Percentiles rank a stretch among this genome's conserved stretches.
These are phyloP conservation scores for Brachypodius melanocephalos DNA, from an alignment of 2,113 vertebrate species.

Conservation along the genomic window DNA sequence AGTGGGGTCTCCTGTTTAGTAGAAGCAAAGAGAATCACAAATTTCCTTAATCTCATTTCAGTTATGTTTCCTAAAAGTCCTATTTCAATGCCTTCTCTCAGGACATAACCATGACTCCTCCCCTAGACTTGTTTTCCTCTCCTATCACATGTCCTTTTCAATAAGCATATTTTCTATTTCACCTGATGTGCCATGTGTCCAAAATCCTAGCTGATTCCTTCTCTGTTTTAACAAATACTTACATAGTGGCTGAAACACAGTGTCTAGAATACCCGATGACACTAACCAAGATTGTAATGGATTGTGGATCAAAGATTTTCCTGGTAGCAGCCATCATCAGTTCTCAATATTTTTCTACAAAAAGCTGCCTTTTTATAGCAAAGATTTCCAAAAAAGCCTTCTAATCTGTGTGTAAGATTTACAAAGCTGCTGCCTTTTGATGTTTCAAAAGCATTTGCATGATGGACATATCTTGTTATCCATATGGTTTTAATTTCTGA, in stretches of 20 bases:
- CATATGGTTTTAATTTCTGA: neutral
- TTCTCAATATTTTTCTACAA: neutral
- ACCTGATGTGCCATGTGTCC: neutral
- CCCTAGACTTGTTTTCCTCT: neutral
- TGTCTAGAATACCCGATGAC: neutral
- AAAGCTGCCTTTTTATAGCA: neutral
- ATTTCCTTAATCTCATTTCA: neutral
- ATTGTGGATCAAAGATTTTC: conserved; percentile 9
- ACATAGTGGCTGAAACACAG: neutral
- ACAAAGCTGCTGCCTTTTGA: neutral
- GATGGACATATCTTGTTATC: neutral
- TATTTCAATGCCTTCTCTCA: neutral
- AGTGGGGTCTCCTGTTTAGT: neutral
- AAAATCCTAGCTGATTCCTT: neutral
- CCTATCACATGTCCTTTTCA: neutral
- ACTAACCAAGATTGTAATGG: neutral
- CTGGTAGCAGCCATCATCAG: neutral
- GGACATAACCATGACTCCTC: neutral
- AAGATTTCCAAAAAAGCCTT: neutral
- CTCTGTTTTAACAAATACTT: neutral
- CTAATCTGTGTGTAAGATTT: neutral
- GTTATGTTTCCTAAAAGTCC: neutral
- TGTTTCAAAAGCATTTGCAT: neutral
- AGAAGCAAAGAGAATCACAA: neutral
- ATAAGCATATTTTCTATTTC: neutral